Base-by-base conservation (phyloP, 2,113 vertebrate species). In the Prochilodus magdalenae region DNA sequence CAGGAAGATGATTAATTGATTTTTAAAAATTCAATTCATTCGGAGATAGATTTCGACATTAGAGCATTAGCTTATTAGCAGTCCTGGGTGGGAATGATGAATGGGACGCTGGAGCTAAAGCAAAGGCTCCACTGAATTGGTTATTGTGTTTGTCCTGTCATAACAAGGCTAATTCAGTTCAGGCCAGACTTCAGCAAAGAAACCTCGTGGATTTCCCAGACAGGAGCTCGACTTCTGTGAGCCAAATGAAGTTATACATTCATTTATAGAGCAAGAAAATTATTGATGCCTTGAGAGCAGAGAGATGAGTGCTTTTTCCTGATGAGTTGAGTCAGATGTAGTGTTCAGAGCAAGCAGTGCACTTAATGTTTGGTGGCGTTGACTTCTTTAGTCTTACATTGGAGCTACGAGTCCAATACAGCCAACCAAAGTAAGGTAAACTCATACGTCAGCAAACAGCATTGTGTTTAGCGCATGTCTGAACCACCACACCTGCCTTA, bases 181-280 rank as follows among this genome's bases (percentile, higher is more conserved):
- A 22, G 5, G 53, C 1, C 5, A 53, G 53, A 14, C 5, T 22
- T 22, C 16, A 20, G 20, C 53, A 14, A 3, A 22, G 51, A 55
- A 55, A 16, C 51, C n/a, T n/a, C n/a, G 2, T 20, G 51, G 51
- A 53, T 53, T 22, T 51, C 62, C 29, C 2, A 11, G 15, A 30
- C 13, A 29, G 62, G 27, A 29, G 26, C 5, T 27, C 26, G 2
- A n/a, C 10, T 63, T 26, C 11, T 27, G n/a, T 27, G 59, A 2
- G 11, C 49, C 49, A 51, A 29, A 65, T 29, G 1, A 16, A 30
- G 24, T 16, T 16, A 65, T 29, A 65, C 62, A 29, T 27, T 29
- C 26, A 65, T 65, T 65, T 65, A 65, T 67, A 75, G 22, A 33
- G 47, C 71, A 62, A 62, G 36, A 65, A 65, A 26, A 77, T 65